These are phyloP conservation scores for Phasianus colchicus DNA, from an alignment of 2,113 vertebrate genomes.

Conservation along the genomic window DNA sequence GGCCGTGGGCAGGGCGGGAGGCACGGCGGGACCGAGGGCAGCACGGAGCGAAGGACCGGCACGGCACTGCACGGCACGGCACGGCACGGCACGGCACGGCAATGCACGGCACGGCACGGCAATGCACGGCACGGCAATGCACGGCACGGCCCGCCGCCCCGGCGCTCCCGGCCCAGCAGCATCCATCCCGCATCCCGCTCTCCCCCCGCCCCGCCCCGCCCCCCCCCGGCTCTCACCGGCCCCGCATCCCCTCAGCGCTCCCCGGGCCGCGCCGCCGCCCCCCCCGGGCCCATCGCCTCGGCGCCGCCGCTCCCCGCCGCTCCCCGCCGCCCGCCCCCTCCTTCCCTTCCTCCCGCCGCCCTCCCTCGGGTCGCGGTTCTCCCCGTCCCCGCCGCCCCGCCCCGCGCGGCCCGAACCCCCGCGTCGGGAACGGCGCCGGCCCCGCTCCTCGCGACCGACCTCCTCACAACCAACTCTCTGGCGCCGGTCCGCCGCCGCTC, in stretches of 20 bases:
- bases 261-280: no score
- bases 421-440: not conserved
- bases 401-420: not conserved
- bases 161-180: no score
- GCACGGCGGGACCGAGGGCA: no score
- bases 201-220: no score
- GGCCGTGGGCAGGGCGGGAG: no score
- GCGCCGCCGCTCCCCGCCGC: no score
- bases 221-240: no score
- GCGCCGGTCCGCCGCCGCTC: not conserved
- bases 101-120: no score
- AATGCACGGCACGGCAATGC: not conserved
- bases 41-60: not conserved
- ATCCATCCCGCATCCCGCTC: no score
- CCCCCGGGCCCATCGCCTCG: no score
- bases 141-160: not conserved
- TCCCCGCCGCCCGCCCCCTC: not conserved
- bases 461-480: slow-evolving; percentile 25
- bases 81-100: not conserved
- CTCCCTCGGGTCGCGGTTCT: not conserved
- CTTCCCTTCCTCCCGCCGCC: not conserved
- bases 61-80: not conserved
- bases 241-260: no score
- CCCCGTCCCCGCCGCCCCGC: slow-evolving; percentile 12
- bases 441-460: slow-evolving; percentile 8